Base-by-base conservation (phyloP, 2,888 invertebrate genomes). In the Cerceris ruficornis region DNA sequence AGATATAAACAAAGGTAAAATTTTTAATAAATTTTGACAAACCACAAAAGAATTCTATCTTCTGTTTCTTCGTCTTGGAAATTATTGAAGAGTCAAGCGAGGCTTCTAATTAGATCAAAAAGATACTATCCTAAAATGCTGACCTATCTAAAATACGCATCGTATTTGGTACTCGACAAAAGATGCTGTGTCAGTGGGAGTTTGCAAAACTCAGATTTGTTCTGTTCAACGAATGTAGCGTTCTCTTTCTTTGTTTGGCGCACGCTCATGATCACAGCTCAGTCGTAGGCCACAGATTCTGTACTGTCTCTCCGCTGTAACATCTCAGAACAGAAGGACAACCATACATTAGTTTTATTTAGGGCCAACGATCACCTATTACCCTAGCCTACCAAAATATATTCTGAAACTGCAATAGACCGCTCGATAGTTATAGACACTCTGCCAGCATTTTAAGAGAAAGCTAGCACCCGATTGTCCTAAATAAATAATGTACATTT, bases 291-390 rank as follows among this genome's bases (percentile, higher is more conserved):
- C 92, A 92, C 91, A 91, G 92, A 91, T 91, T 92, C 91, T 92
- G 92, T 92, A 92, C 91, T 91, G 91, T 92, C 92, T 91, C 90
- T 90, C 91, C 89, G 90, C 93, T 93, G 93, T 92, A 93, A 93
- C 93, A 93, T 93, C 93, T 93, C 93, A 93, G 93, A 93, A 93
- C 93, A 93, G 92, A 93, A 93, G 92, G 92, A 93, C 93, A 93
- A 92, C 91, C 90, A 92, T 91, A 92, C 90, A 93, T 93, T 93
- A 93, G 93, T 93, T 90, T 92, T 89, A 88, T 89, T 90, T 82
- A 88, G 88, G 89, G 89, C 88, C 89, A 88, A 86, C 84, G 82
- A 77, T 89, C 85, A 86, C 84, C 87, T 85, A 88, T 84, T 82
- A 86, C 89, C 89, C 89, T 90, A 90, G 85, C 88, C 88, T 88